Evolutionary conservation across 2,113 vertebrate species (phyloP), one percentile per base, ranked within the genome.

Genomic region (Phyllopteryx taeniolatus): DNA sequence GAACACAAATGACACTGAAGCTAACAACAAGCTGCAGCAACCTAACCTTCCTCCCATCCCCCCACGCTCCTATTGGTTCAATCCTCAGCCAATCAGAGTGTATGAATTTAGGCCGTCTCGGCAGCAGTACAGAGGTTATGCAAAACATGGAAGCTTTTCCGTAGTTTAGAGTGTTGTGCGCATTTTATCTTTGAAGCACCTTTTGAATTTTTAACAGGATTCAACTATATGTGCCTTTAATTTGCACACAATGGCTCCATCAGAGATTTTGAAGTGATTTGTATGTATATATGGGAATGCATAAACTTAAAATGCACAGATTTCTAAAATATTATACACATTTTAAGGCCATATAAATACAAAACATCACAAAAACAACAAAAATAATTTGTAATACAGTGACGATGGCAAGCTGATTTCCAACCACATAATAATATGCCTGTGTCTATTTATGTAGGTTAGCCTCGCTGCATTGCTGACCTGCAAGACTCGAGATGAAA

Each of bases 81-180:
- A 39, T 71, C 68, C 70, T 77, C 70, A 86, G 81, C 92, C 44
- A 93, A 93, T 93, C 80, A 90, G 74, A 84, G 43, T 47, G 9
- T 67, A 60, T 70, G 49, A 75, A 71, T 70, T 66, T 61, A 75
- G 83, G 78, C 85, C 74, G 22, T 66, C 83, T 81, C 83, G 87
- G 87, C 80, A 90, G 90, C 88, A 88, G 84, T 73, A 68, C 81
- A 79, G 79, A 74, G 80, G 87, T 87, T 88, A 89, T 89, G 84
- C 80, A 91, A 89, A 82, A 81, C 70, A 74, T 82, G 70, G 63
- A 75, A 51, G 77, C 71, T 74, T 86, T 81, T 74, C 68, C 73
- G 65, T 86, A 69, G 33, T 81, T 81, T 47, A 76, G 44, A 69
- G n/a, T 75, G 54, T 72, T 76, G 27, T 68, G 74, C 46, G 78